Evolutionary conservation across 2,113 vertebrate genomes (phyloP).

Genomic region (Cyprinodon tularosa): DNA sequence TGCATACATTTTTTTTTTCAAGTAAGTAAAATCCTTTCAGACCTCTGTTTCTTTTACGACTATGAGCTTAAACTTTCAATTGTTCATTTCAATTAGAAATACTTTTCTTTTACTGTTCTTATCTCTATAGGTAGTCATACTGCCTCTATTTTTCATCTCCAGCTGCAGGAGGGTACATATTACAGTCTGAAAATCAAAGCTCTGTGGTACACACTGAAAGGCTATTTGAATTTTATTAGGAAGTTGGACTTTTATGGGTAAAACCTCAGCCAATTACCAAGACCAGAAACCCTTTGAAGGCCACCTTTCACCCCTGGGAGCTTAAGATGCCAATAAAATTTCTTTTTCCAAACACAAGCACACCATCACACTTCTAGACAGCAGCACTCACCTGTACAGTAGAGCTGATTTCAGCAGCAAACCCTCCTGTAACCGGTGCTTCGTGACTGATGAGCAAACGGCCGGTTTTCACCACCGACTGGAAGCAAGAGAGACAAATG

Average conservation of each 20-base stretch:
- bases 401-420: conserved; percentile 95
- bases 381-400: conserved; percentile 89
- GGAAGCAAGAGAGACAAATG: conserved; percentile 62
- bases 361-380: not conserved
- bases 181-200: conserved; percentile 12
- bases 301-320: conserved; percentile 6
- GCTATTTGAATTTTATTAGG: conserved; percentile 41
- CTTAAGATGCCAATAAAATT: conserved; percentile 29
- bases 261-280: conserved; percentile 26
- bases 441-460: conserved; percentile 95
- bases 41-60: too few species aligned
- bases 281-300: conserved; percentile 28
- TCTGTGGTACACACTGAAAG: conserved; percentile 26
- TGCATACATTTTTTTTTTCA: not conserved
- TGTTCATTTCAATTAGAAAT: not conserved
- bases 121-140: not conserved
- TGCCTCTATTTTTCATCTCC: not conserved
- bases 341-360: not conserved
- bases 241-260: conserved; percentile 39
- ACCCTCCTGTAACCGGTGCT: conserved; percentile 95
- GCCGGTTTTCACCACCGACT: conserved; percentile 96
- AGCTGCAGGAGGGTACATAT: not conserved
- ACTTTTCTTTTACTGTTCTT: not conserved
- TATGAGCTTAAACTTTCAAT: too few species aligned
- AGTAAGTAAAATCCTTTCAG: too few species aligned